Base-by-base conservation (phyloP, 1,140 invertebrate species). In the Pygmarrhopalites habei region DNA sequence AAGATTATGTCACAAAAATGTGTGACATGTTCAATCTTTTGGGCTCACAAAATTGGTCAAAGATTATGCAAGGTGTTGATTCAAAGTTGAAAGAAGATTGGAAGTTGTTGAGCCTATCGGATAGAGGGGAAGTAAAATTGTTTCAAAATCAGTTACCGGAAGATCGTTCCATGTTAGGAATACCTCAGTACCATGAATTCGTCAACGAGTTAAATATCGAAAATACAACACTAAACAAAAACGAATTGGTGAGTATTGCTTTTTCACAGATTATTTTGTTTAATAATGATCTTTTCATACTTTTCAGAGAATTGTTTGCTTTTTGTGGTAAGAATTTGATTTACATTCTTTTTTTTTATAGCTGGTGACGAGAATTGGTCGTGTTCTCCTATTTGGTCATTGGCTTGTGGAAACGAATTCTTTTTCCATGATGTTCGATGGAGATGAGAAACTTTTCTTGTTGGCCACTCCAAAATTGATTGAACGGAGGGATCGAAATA, bases 321-420 rank as follows among this genome's bases (percentile, higher is more conserved):
- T n/a, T n/a, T n/a, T n/a, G n/a, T n/a, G n/a, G n/a, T n/a, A n/a
- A n/a, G n/a, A n/a, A n/a, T n/a, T n/a, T n/a, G n/a, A n/a, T 26
- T 59, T 23, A 59, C 12, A 10, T 21, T 52, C 46, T 14, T 51
- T 51, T 61, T 30, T 41, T 14, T 52, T 41, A 53, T 32, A 69
- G 67, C 35, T 70, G 14, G 43, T 65, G 10, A 56, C 51, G 23
- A 21, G 68, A 7, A 62, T 67, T 25, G 69, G 58, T 39, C 30
- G 69, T 39, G 39, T 70, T 28, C 43, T 70, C 14, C n/a, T n/a
- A 2, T 70, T 67, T 62, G 69, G 69, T 3, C 46, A 63, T 23
- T 70, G 65, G 65, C 26, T 70, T 35, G 61, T 32, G 7, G 53
- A 59, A 21, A 57, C 52, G 1, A 56, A 67, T 59, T 28, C 29